A percentile compares a stretch with the other conserved stretches of the same genome.
phyloP scores from a whole-genome alignment of 2,113 vertebrate species.

The Myocastor coypus region DNA sequence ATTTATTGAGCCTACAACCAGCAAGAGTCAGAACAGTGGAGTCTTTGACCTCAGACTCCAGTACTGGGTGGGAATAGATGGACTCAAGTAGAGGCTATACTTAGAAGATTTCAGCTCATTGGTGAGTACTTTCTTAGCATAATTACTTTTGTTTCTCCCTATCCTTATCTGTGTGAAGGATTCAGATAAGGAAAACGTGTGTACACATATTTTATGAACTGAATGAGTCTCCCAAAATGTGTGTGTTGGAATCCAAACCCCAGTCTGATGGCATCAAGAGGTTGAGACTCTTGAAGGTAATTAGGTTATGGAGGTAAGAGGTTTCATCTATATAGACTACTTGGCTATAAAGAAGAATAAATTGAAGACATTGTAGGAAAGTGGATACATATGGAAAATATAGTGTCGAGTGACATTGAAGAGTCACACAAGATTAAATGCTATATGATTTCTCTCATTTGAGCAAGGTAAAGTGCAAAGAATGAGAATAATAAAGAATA shows the following conservation, averaged over 20 bases:
- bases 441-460: neutral
- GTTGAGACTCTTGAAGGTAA: neutral
- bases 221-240: neutral
- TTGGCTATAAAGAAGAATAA: neutral
- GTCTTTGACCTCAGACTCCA: neutral
- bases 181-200: neutral
- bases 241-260: neutral
- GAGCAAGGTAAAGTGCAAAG: neutral
- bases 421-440: neutral
- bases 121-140: neutral
- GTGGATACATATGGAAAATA: neutral
- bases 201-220: neutral
- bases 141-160: neutral
- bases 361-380: neutral
- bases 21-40: neutral
- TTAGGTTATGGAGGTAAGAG: neutral
- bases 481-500: neutral
- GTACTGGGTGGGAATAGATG: neutral
- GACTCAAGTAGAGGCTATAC: neutral
- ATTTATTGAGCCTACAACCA: neutral
- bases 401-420: neutral
- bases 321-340: neutral
- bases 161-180: neutral
- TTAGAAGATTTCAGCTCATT: neutral
- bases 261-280: neutral